Evolutionary conservation across 1,140 invertebrate species (phyloP).

Genomic region (Cotesia vestalis): DNA sequence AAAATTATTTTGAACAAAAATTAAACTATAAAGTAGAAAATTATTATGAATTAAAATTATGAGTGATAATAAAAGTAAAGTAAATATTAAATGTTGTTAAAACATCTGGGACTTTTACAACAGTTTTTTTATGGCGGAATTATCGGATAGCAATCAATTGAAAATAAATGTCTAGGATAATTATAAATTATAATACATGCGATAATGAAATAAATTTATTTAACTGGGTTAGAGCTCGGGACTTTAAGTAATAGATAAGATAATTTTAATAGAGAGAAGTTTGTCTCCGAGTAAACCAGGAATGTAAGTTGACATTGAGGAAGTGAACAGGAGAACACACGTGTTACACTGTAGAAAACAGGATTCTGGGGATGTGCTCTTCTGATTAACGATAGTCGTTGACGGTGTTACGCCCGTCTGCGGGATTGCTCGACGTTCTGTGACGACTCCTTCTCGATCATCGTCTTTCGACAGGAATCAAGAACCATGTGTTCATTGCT

Average conservation of each 20-base stretch:
- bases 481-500: slow-evolving; percentile 3
- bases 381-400: slow-evolving; percentile 50
- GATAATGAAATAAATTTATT: neutral
- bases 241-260: neutral
- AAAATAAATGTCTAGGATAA: no score
- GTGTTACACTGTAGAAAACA: slow-evolving; percentile 17
- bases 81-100: no score
- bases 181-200: no score
- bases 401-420: slow-evolving; percentile 24
- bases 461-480: slow-evolving; percentile 37
- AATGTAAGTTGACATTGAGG: slow-evolving; percentile 14
- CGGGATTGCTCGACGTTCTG: slow-evolving; percentile 34
- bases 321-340: slow-evolving; percentile 15
- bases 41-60: no score
- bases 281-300: neutral
- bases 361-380: slow-evolving; percentile 24
- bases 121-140: no score
- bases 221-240: neutral
- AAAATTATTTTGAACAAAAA: no score
- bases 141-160: no score
- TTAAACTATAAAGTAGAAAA: no score
- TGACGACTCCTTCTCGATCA: slow-evolving; percentile 46
- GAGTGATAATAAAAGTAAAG: no score
- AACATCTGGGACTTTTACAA: no score
- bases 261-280: slow-evolving; percentile 4